Evolutionary conservation across 2,888 invertebrate genomes (phyloP).

Genomic region (Apamea crenata): DNA sequence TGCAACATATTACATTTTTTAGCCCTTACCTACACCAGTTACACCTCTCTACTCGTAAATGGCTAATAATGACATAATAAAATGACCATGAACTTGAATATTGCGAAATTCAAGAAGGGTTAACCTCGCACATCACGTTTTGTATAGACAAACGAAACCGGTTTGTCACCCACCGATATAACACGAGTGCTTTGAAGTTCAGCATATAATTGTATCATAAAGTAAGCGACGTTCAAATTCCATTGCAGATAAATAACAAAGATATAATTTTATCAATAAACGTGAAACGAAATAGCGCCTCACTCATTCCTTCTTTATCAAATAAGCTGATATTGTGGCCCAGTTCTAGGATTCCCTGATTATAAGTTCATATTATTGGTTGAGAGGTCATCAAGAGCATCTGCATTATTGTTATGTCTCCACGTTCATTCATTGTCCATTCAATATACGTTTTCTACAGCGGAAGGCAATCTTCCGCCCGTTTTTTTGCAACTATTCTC

Average conservation of each 20-base stretch:
- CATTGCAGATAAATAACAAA: slow-evolving; percentile 46
- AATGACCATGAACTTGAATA: slow-evolving; percentile 63
- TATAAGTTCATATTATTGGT: slow-evolving; percentile 54
- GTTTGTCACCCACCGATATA: slow-evolving; percentile 28
- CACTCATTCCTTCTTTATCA: slow-evolving; percentile 55
- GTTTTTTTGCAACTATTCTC: slow-evolving; percentile 67
- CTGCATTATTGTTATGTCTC: slow-evolving; percentile 57
- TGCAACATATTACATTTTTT: slow-evolving; percentile 74
- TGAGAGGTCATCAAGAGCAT: slow-evolving; percentile 61
- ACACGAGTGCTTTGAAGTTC: slow-evolving; percentile 40
- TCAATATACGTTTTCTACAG: slow-evolving; percentile 65
- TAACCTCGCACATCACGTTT: slow-evolving; percentile 17
- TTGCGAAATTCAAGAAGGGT: slow-evolving; percentile 47
- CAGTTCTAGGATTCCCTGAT: slow-evolving; percentile 60
- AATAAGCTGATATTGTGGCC: slow-evolving; percentile 57
- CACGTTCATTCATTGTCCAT: slow-evolving; percentile 59
- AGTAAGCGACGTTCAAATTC: slow-evolving; percentile 37
- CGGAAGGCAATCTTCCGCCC: slow-evolving; percentile 68
- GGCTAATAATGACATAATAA: slow-evolving; percentile 50
- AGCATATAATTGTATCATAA: slow-evolving; percentile 27
- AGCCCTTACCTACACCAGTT: slow-evolving; percentile 40
- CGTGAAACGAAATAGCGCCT: slow-evolving; percentile 37
- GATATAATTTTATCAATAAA: slow-evolving; percentile 52
- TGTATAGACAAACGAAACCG: slow-evolving; percentile 35
- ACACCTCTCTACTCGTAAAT: slow-evolving; percentile 28